Evolutionary conservation across 2,888 invertebrate genomes (phyloP).

Genomic region (Pristionchus fissidentatus): DNA sequence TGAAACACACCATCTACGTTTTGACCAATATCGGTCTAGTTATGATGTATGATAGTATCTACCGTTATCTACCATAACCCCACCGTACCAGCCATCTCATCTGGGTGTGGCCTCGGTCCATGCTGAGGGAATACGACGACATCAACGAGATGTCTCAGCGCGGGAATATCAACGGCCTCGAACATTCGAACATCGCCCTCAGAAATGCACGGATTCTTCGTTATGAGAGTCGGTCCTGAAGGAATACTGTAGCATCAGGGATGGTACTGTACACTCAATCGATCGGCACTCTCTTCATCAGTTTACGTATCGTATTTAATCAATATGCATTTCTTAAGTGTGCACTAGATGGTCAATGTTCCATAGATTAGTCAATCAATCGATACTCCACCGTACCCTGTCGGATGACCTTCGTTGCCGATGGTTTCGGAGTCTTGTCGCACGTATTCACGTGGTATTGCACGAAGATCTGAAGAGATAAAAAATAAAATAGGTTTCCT

Average conservation of each 20-base stretch:
- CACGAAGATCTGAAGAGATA: constrained; percentile 62
- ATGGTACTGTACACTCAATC: too few relatives aligned
- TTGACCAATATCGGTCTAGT: too few relatives aligned
- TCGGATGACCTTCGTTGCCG: constrained; percentile 53
- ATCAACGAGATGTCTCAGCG: constrained; percentile 74
- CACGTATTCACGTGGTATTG: constrained; percentile 64
- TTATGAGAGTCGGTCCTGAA: constrained; percentile 75
- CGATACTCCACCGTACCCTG: constrained; percentile 50
- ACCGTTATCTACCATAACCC: too few relatives aligned
- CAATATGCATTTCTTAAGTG: too few relatives aligned
- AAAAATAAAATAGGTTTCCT: too few relatives aligned
- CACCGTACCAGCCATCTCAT: constrained; percentile 76
- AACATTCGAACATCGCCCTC: constrained; percentile 77
- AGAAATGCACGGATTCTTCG: constrained; percentile 77
- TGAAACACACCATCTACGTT: too few relatives aligned
- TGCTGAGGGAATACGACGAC: constrained; percentile 77
- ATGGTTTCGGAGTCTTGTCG: constrained; percentile 41
- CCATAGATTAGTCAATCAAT: not conserved
- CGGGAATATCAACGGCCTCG: constrained; percentile 71
- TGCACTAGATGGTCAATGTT: too few relatives aligned
- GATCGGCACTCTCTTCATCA: too few relatives aligned
- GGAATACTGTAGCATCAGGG: not conserved
- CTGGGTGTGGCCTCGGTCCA: constrained; percentile 76
- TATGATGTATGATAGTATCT: too few relatives aligned
- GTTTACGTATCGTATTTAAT: too few relatives aligned